A percentile compares a stretch with the other conserved stretches of the same genome.
phyloP scores from a whole-genome alignment of 2,113 vertebrate genomes.

The Bubo blakistoni region DNA sequence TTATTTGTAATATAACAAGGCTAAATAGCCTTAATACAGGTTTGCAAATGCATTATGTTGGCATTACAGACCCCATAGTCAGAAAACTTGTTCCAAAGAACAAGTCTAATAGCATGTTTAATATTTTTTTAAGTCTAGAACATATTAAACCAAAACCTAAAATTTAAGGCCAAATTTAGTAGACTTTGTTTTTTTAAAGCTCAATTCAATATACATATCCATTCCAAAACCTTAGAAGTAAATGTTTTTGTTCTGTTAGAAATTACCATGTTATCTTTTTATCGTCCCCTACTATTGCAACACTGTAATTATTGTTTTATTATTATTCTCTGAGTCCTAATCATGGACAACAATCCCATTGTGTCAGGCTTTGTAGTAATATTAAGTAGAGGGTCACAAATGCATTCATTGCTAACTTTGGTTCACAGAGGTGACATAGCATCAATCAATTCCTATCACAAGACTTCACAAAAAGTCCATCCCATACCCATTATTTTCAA shows the following conservation, averaged over 20 bases:
- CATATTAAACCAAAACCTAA: background rate
- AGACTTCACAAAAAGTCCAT: background rate
- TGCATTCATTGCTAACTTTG: conserved; percentile 18
- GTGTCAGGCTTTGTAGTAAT: background rate
- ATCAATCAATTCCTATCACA: conserved; percentile 28
- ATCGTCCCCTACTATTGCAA: background rate
- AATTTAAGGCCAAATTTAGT: background rate
- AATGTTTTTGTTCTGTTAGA: background rate
- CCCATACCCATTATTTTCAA: background rate
- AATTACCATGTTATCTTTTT: background rate
- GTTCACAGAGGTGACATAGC: background rate
- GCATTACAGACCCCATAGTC: background rate
- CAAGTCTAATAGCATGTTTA: background rate
- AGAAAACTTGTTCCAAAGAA: background rate
- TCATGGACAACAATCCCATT: background rate
- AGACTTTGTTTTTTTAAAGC: background rate
- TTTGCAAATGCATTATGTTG: background rate
- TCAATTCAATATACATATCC: background rate
- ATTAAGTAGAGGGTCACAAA: background rate
- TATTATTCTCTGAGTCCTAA: background rate
- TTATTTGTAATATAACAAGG: background rate
- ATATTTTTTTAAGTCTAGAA: background rate
- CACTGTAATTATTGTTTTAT: background rate
- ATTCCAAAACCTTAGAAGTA: background rate
- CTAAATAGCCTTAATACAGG: background rate